These are phyloP conservation scores for Hemibagrus guttatus DNA, from an alignment of 2,797 vertebrate species.

Conservation along the genomic window DNA sequence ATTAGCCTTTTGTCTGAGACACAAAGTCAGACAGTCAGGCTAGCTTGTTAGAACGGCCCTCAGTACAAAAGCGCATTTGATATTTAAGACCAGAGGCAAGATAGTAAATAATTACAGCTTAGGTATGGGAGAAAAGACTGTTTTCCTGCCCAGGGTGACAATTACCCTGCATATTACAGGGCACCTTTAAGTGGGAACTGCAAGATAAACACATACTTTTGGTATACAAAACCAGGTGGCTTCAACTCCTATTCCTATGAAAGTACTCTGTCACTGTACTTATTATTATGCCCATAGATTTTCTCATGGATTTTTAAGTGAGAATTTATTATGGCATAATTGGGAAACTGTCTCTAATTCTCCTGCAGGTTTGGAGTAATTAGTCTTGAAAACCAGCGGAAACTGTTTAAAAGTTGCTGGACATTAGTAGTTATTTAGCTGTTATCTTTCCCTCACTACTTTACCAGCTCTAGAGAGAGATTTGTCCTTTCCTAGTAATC, in stretches of 20 bases:
- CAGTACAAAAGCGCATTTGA: slow-evolving; percentile 50
- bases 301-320: neutral
- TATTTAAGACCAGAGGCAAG: slow-evolving; percentile 61
- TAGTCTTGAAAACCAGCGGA: neutral
- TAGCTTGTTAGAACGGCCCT: slow-evolving; percentile 26
- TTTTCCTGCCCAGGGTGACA: slow-evolving; percentile 66
- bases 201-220: slow-evolving; percentile 60
- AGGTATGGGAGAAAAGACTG: slow-evolving; percentile 59
- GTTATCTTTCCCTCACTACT: neutral
- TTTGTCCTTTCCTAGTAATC: slow-evolving; percentile 11
- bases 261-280: neutral
- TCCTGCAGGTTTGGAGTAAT: neutral
- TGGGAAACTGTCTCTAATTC: neutral
- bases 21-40: slow-evolving; percentile 29
- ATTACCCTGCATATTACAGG: slow-evolving; percentile 73
- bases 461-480: neutral
- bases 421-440: neutral
- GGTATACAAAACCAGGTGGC: slow-evolving; percentile 55
- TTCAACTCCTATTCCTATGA: neutral
- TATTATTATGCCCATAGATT: slow-evolving; percentile 14
- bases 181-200: slow-evolving; percentile 58
- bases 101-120: slow-evolving; percentile 75
- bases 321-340: slow-evolving; percentile 13
- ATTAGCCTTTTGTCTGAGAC: slow-evolving; percentile 40
- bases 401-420: neutral